Conservation (phyloP, 2,888 invertebrate species). For the Hedychridium roseum region DNA sequence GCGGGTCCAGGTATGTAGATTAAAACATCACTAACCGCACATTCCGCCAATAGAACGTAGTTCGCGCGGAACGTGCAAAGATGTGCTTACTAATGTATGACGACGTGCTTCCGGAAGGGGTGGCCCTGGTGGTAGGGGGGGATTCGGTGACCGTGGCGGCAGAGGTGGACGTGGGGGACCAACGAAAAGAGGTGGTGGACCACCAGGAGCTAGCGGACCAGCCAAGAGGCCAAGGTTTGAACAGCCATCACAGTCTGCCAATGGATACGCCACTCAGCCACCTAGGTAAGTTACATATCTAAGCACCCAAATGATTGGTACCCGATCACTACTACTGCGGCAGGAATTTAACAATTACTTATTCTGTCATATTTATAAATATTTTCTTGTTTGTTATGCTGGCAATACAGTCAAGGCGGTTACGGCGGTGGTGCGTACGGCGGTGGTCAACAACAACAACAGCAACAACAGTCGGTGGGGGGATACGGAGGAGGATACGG, state of each 20-base stretch:
- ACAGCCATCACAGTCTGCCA: slow-evolving; percentile 54
- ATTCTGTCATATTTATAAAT: slow-evolving; percentile 5
- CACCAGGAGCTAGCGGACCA: slow-evolving; percentile 69
- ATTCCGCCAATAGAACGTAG: too few species aligned
- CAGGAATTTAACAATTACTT: slow-evolving; percentile 1
- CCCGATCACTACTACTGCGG: too few species aligned
- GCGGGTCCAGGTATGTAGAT: slow-evolving; percentile 62
- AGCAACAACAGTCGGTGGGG: slow-evolving; percentile 49
- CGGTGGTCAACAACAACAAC: slow-evolving; percentile 49
- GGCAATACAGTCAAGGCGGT: slow-evolving; percentile 50
- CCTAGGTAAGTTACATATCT: slow-evolving; percentile 31
- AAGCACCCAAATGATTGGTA: not conserved
- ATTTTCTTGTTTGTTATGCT: slow-evolving; percentile 10
- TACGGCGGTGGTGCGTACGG: slow-evolving; percentile 55
- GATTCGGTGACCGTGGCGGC: slow-evolving; percentile 65
- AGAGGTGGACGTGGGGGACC: slow-evolving; percentile 62
- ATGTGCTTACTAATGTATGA: too few species aligned
- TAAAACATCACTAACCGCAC: too few species aligned
- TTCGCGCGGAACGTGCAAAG: too few species aligned
- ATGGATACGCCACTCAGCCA: slow-evolving; percentile 56
- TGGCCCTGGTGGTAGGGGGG: slow-evolving; percentile 60
- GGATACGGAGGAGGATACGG: slow-evolving; percentile 51
- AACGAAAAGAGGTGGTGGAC: slow-evolving; percentile 64
- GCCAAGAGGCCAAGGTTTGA: slow-evolving; percentile 67
- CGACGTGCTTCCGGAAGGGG: slow-evolving; percentile 46